These are phyloP conservation scores for Zaprionus lineosus DNA, from an alignment of 2,888 invertebrate genomes.

Conservation along the genomic window DNA sequence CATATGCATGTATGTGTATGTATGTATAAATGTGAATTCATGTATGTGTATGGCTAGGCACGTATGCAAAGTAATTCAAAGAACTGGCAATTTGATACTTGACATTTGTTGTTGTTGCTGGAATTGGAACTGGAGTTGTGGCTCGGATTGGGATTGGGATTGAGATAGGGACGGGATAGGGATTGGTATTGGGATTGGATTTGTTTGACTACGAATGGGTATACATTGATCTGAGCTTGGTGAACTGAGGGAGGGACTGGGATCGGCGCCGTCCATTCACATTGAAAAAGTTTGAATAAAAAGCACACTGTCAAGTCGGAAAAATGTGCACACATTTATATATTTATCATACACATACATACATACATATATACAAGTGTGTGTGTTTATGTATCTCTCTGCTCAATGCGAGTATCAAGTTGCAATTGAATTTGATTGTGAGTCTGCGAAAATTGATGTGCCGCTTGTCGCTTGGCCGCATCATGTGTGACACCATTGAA, in stretches of 20 bases:
- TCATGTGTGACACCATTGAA: conserved; percentile 30
- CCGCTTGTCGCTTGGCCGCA: conserved; percentile 21
- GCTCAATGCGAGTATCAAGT: conserved; percentile 46
- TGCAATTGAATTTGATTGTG: conserved; percentile 50
- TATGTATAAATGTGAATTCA: background rate
- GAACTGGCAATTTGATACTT: conserved; percentile 36
- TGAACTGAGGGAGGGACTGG: too few relatives aligned
- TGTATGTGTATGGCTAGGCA: conserved; percentile 7
- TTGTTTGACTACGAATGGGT: too few relatives aligned
- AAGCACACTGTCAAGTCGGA: conserved; percentile 3
- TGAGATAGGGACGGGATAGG: too few relatives aligned
- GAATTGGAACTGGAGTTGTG: background rate
- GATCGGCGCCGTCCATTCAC: conserved; percentile 10
- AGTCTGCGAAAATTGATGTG: conserved; percentile 35
- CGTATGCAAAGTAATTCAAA: conserved; percentile 28
- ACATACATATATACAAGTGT: background rate
- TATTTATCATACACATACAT: background rate
- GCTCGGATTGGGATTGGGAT: conserved; percentile 9
- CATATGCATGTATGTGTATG: background rate
- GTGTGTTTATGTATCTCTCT: background rate
- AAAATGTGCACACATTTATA: conserved; percentile 2
- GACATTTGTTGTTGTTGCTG: conserved; percentile 30
- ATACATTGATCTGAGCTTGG: too few relatives aligned
- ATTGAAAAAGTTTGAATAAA: conserved; percentile 14
- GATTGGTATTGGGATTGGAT: too few relatives aligned